Base-by-base conservation (phyloP, 2,113 vertebrate species). In the Eira barbara region DNA sequence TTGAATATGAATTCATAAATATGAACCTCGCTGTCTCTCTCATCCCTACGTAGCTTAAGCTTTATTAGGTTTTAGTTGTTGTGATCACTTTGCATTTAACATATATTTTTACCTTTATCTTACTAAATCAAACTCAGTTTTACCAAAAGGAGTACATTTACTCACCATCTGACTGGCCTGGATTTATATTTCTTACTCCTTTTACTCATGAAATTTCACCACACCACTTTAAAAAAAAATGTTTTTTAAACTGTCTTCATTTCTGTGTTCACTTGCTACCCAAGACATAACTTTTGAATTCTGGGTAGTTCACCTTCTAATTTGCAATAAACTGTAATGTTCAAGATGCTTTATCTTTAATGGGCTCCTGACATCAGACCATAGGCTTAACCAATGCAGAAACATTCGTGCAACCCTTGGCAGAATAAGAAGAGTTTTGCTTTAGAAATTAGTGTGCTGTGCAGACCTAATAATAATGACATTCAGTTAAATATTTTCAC, bases 391-490 rank as follows among this genome's bases (percentile, higher is more conserved):
- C 15, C 84, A 42, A 39, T 81, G 81, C 80, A 78, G 29, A 55
- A 84, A 49, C n/a, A 52, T 57, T 79, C 82, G 55, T n/a, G 8
- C 71, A 91, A 81, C 57, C 20, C 23, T 83, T 94, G 39, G 47
- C 61, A 69, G 65, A 55, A 69, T 87, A 67, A 74, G 2, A 94
- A 34, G 76, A 39, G 31, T 71, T 91, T 95, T 83, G 47, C 92
- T 96, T 96, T 94, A 91, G 47, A 81, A 90, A 74, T 94, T 83
- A 96, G 49, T 76, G 61, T 78, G 69, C 21, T n/a, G 55, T 93
- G 91, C 4, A 45, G 36, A 90, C 20, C 78, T 55, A 94, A 47
- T 52, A 78, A 81, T 94, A 9, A 67, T 69, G 92, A 23, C 25
- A 90, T 90, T 89, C 82, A 83, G 3, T 74, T 92, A n/a, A 3